Evolutionary conservation across 2,888 invertebrate species (phyloP).

Genomic region (Dichetophora obliterata): DNA sequence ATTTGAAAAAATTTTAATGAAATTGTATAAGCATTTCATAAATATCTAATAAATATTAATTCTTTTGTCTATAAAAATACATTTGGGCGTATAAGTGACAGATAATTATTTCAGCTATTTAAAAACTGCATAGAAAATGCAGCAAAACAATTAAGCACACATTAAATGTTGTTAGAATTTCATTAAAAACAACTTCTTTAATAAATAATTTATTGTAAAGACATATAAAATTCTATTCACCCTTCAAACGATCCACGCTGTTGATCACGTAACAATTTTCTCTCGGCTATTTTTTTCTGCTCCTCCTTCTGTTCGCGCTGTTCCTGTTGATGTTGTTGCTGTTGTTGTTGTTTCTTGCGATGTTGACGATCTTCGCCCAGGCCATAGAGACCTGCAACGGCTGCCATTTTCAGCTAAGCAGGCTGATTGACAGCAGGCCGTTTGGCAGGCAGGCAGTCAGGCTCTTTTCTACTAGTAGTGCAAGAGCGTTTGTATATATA

Average conservation of each 20-base stretch:
- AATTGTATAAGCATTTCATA: no score
- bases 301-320: slow-evolving; percentile 74
- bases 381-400: slow-evolving; percentile 84
- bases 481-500: neutral
- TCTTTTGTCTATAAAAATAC: no score
- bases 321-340: slow-evolving; percentile 72
- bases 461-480: no score
- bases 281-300: slow-evolving; percentile 66
- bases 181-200: neutral
- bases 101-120: no score
- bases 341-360: slow-evolving; percentile 69
- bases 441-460: neutral
- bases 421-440: slow-evolving; percentile 11
- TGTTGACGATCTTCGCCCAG: slow-evolving; percentile 79
- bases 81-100: no score
- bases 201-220: neutral
- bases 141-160: no score
- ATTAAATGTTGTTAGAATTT: neutral
- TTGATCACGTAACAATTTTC: slow-evolving; percentile 60
- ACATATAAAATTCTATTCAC: slow-evolving; percentile 48
- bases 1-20: no score
- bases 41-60: no score
- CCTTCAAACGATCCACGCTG: slow-evolving; percentile 65
- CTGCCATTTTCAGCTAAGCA: slow-evolving; percentile 73
- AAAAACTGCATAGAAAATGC: no score